Conservation (phyloP, 2,113 vertebrate species). For the Ariopsis seemanni region DNA sequence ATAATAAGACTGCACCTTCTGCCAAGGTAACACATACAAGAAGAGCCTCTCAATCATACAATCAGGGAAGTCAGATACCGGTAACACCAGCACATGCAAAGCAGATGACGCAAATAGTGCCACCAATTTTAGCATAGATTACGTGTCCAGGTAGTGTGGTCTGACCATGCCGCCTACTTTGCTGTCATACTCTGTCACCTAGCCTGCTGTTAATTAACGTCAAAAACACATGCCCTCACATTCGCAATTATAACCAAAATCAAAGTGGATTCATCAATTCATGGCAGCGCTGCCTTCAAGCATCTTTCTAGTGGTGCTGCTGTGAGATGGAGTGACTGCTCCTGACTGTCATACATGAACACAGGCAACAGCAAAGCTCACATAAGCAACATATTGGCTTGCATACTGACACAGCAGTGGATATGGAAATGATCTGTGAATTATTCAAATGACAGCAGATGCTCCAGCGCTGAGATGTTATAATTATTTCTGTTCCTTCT, state of each 20-base stretch:
- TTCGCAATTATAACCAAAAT: background rate
- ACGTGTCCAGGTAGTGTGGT: background rate
- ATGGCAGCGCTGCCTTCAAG: background rate
- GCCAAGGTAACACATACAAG: background rate
- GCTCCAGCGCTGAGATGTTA: slow-evolving; percentile 6
- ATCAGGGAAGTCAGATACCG: background rate
- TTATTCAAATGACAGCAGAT: slow-evolving; percentile 46
- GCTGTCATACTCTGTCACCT: slow-evolving; percentile 1
- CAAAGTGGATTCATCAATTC: background rate
- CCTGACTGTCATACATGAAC: slow-evolving; percentile 22
- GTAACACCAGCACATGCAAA: slow-evolving; percentile 7
- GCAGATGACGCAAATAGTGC: slow-evolving; percentile 6
- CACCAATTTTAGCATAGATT: slow-evolving; percentile 3
- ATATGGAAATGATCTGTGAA: slow-evolving; percentile 47
- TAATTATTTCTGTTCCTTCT: slow-evolving; percentile 32
- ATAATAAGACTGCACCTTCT: background rate
- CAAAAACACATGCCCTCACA: slow-evolving; percentile 1
- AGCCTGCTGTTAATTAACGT: slow-evolving; percentile 26
- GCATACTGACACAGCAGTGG: slow-evolving; percentile 25
- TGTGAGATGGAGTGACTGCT: slow-evolving; percentile 1
- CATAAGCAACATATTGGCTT: background rate
- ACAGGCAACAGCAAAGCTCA: background rate
- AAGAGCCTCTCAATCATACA: background rate
- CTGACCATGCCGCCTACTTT: slow-evolving; percentile 12
- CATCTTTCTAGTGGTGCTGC: background rate